A percentile compares a stretch with the other conserved stretches of the same genome.
Evolutionary conservation across 2,888 invertebrate species (phyloP).

Genomic region (Psylliodes chrysocephalus): DNA sequence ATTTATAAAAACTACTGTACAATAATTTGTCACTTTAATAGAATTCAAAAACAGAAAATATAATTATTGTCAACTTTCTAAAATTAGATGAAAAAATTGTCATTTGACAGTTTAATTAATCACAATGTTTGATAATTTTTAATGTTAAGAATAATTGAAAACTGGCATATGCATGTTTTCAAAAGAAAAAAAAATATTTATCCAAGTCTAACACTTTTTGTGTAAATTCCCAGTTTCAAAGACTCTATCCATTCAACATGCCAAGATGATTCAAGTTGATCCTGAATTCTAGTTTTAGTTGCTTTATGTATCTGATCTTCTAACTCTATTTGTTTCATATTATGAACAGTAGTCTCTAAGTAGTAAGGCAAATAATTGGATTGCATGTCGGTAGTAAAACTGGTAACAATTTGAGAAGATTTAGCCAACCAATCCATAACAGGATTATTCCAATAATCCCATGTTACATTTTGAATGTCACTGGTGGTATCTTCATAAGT

Average conservation of each 20-base stretch:
- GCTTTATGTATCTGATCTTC: slow-evolving; percentile 61
- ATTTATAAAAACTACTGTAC: too few species aligned
- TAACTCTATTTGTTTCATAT: slow-evolving; percentile 55
- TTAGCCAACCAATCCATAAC: slow-evolving; percentile 61
- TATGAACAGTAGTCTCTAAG: slow-evolving; percentile 53
- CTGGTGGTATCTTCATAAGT: background rate
- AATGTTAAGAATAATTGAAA: too few species aligned
- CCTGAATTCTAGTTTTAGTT: slow-evolving; percentile 61
- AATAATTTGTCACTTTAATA: too few species aligned
- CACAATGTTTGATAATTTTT: too few species aligned
- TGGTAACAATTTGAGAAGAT: slow-evolving; percentile 54
- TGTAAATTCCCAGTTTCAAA: slow-evolving; percentile 38
- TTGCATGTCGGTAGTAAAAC: slow-evolving; percentile 43
- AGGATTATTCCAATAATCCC: slow-evolving; percentile 64
- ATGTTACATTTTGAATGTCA: slow-evolving; percentile 52
- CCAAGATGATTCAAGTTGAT: slow-evolving; percentile 63
- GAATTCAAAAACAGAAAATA: too few species aligned
- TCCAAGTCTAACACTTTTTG: background rate
- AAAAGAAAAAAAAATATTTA: too few species aligned
- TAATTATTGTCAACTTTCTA: too few species aligned
- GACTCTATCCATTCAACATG: slow-evolving; percentile 63
- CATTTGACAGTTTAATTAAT: too few species aligned
- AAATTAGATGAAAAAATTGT: too few species aligned
- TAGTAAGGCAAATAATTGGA: slow-evolving; percentile 41
- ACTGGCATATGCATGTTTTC: too few species aligned